Percentiles rank a stretch among this genome's conserved stretches.
Evolutionary conservation across 2,797 vertebrate species (phyloP).

Genomic region (Liparis tanakae): DNA sequence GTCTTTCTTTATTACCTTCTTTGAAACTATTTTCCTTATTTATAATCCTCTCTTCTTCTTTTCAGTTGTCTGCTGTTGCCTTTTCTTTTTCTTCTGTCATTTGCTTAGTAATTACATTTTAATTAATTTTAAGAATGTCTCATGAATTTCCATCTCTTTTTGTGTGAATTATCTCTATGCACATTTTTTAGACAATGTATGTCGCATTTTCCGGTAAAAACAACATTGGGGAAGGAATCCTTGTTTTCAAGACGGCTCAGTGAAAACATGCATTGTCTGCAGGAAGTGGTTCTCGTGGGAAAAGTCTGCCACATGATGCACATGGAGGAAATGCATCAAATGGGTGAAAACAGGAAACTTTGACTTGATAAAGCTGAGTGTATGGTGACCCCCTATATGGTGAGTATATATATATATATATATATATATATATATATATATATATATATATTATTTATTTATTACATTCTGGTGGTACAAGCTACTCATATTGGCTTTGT

Average conservation of each 20-base stretch:
- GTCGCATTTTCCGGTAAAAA: background rate
- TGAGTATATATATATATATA: constrained; percentile 11
- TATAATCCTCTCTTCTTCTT: background rate
- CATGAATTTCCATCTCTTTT: background rate
- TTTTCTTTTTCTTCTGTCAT: background rate
- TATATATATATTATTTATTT: background rate
- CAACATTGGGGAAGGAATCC: background rate
- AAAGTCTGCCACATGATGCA: constrained; percentile 48
- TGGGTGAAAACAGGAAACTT: constrained; percentile 68
- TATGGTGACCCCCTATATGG: constrained; percentile 36
- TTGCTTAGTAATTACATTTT: background rate
- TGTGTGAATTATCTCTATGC: background rate
- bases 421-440: no score
- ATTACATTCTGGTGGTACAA: constrained; percentile 17
- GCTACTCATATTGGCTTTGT: constrained; percentile 20
- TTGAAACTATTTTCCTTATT: background rate
- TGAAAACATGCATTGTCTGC: constrained; percentile 12
- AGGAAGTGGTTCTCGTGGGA: constrained; percentile 67
- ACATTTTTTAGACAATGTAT: background rate
- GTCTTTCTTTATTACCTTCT: background rate
- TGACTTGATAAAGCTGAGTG: constrained; percentile 55
- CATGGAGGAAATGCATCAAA: constrained; percentile 63
- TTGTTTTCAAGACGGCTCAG: constrained; percentile 14
- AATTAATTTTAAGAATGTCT: background rate
- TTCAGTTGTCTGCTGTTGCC: background rate